Evolutionary conservation across 2,113 vertebrate genomes (phyloP).

Genomic region (Apodemus sylvaticus): DNA sequence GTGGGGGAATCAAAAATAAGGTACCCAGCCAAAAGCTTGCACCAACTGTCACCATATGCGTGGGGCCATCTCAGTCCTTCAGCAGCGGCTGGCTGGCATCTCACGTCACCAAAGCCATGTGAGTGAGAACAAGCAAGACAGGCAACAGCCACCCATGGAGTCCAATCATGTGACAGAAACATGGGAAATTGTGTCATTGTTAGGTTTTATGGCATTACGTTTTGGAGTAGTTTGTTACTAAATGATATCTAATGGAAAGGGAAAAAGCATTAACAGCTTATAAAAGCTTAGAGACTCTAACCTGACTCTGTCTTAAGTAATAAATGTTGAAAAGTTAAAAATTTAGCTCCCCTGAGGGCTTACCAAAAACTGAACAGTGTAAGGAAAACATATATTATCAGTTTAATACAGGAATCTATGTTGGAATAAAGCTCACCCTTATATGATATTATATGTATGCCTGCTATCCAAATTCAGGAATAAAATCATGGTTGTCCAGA

Average conservation of each 20-base stretch:
- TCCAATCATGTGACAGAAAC: background rate
- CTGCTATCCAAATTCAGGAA: background rate
- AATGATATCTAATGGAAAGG: background rate
- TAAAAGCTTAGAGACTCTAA: background rate
- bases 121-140: background rate
- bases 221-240: background rate
- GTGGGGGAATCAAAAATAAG: background rate
- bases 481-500: background rate
- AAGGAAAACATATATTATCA: background rate
- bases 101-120: fast-evolving
- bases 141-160: background rate
- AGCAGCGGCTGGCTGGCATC: too few species aligned
- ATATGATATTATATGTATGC: background rate
- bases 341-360: background rate
- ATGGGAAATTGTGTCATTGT: background rate
- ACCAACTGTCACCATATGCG: background rate
- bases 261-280: background rate
- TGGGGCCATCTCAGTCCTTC: background rate
- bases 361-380: background rate
- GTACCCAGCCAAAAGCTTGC: background rate
- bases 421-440: background rate
- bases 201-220: background rate
- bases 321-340: background rate
- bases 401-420: background rate
- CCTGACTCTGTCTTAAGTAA: background rate